These are phyloP conservation scores for Aphelenchoides fujianensis DNA, from an alignment of 1,140 invertebrate genomes.

Conservation along the genomic window DNA sequence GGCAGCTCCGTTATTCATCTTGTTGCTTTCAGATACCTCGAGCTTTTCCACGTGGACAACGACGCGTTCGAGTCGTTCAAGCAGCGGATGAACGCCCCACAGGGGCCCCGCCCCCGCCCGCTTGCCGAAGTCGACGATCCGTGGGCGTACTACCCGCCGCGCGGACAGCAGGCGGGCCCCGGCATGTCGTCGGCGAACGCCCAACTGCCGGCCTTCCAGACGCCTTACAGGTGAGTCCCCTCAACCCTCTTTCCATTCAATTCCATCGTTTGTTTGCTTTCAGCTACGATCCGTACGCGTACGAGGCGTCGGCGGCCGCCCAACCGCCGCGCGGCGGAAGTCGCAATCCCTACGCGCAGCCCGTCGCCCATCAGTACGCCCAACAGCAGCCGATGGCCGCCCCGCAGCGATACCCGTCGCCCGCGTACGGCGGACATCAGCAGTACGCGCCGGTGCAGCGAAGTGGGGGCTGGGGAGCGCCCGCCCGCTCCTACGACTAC, in stretches of 20 bases:
- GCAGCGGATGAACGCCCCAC: constrained; percentile 57
- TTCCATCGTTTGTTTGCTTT: too few species aligned
- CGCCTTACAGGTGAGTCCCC: neutral
- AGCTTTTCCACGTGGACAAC: constrained; percentile 23
- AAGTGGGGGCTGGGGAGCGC: neutral
- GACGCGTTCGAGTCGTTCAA: constrained; percentile 35
- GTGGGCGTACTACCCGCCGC: neutral
- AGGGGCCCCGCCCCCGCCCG: neutral
- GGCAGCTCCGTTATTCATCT: neutral
- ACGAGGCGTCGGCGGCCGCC: too few species aligned
- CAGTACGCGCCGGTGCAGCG: neutral
- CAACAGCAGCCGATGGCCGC: neutral
- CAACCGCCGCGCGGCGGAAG: too few species aligned
- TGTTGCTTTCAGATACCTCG: constrained; percentile 29
- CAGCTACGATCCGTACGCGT: neutral
- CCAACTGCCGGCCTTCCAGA: neutral
- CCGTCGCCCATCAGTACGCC: neutral
- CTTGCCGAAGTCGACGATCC: neutral
- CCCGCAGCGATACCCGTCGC: neutral
- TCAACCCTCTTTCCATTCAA: neutral
- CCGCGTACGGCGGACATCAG: neutral
- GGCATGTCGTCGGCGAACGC: neutral
- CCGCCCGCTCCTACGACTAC: neutral
- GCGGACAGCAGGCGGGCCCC: too few species aligned
- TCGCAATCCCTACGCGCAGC: too few species aligned